Percentiles rank a stretch among this genome's conserved stretches.
Conservation (phyloP, 2,797 vertebrate species). For the Chloroceryle amazona region DNA sequence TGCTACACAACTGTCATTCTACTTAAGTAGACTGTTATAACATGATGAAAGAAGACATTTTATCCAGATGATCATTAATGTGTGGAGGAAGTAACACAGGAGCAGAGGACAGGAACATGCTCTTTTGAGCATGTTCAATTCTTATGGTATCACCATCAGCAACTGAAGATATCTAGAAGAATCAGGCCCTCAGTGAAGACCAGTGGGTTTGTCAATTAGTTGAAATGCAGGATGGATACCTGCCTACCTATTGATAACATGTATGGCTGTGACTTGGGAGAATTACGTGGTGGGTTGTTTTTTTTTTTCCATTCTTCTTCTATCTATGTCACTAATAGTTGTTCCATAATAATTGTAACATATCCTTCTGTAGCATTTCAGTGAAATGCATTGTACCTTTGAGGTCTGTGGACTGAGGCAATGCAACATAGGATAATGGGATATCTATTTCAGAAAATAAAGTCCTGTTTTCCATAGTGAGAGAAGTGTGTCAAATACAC, state of each 20-base stretch:
- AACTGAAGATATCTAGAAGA: neutral
- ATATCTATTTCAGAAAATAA: conserved; percentile 53
- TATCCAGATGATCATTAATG: neutral
- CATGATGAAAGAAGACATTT: neutral
- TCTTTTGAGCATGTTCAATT: neutral
- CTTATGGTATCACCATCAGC: neutral
- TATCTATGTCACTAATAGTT: neutral
- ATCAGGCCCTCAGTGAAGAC: neutral
- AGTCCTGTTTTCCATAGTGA: conserved; percentile 45
- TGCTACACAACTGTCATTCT: neutral
- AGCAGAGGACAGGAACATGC: neutral
- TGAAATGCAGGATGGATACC: neutral
- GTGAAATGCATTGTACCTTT: neutral
- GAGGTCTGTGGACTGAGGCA: conserved; percentile 24
- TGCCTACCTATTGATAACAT: neutral
- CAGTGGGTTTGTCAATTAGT: neutral
- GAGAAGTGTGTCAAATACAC: conserved; percentile 1
- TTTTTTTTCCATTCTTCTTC: neutral
- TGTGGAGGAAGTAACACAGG: neutral
- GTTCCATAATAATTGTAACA: conserved; percentile 2
- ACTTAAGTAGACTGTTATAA: neutral
- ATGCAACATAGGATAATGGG: conserved; percentile 1
- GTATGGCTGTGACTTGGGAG: neutral
- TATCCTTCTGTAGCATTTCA: neutral
- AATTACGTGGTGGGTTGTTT: neutral